Evolutionary conservation across 2,888 invertebrate genomes (phyloP).

Genomic region (Stenchaetothrips biformis): DNA sequence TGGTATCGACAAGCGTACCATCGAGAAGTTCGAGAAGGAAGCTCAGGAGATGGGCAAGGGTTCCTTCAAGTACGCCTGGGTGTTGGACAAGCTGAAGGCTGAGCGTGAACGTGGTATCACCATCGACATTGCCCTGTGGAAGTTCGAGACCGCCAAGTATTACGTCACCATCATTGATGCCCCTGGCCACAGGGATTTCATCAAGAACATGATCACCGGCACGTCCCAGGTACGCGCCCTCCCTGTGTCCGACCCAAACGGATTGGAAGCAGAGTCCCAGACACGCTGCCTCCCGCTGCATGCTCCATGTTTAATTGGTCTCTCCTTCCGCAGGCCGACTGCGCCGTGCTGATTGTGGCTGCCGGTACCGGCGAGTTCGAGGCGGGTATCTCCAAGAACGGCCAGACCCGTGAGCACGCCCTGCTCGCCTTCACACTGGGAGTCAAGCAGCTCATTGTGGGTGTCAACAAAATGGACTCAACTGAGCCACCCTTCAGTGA

Average conservation of each 20-base stretch:
- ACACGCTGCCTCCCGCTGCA: neutral
- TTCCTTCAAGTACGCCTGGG: conserved; percentile 99
- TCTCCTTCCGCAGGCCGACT: conserved; percentile 70
- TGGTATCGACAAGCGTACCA: conserved; percentile 99
- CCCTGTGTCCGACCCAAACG: too few species aligned
- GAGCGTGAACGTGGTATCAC: conserved; percentile 99
- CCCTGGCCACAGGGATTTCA: conserved; percentile 99
- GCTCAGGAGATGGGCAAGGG: conserved; percentile 99
- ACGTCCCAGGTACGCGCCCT: conserved; percentile 59
- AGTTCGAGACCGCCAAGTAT: conserved; percentile 91
- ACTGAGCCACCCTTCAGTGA: conserved; percentile 98
- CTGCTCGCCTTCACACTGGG: conserved; percentile 95
- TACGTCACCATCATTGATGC: conserved; percentile 98
- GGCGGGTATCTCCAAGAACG: conserved; percentile 98
- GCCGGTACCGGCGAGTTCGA: conserved; percentile 99
- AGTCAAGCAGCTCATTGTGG: conserved; percentile 96
- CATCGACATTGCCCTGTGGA: conserved; percentile 96
- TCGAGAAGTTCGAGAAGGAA: conserved; percentile 99
- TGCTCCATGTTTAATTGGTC: neutral
- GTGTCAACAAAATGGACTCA: conserved; percentile 99
- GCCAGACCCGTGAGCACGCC: conserved; percentile 97
- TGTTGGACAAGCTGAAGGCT: conserved; percentile 98
- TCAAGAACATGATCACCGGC: conserved; percentile 99
- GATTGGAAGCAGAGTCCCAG: too few species aligned
- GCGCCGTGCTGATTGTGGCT: conserved; percentile 96